Percentiles rank a stretch among this genome's conserved stretches.
These are phyloP conservation scores for Triops longicaudatus DNA, from an alignment of 1,140 invertebrate species.

Conservation along the genomic window DNA sequence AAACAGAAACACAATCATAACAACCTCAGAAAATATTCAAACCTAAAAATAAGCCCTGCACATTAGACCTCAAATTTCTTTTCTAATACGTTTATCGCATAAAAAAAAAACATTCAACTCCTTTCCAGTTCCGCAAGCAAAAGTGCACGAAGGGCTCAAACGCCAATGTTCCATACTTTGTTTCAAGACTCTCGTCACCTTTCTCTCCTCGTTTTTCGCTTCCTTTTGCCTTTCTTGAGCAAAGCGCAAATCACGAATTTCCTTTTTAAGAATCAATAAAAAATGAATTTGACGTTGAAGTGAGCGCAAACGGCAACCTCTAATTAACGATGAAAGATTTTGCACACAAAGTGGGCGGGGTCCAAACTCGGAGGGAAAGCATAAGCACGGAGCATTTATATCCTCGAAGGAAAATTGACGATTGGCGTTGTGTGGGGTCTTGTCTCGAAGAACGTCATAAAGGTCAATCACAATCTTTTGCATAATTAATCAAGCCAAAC, in stretches of 20 bases:
- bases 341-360: slow-evolving; percentile 9
- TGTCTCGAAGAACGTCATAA: neutral
- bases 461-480: slow-evolving; percentile 12
- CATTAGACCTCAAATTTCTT: too few species aligned
- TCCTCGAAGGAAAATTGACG: neutral
- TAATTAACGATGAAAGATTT: slow-evolving; percentile 16
- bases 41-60: neutral
- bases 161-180: too few species aligned
- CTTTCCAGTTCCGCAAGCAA: too few species aligned
- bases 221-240: neutral
- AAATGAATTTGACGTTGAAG: neutral
- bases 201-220: neutral
- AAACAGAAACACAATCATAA: slow-evolving; percentile 8
- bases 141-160: too few species aligned
- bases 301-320: slow-evolving; percentile 10
- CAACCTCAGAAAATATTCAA: neutral
- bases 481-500: slow-evolving; percentile 12
- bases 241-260: neutral
- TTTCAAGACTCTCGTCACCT: too few species aligned
- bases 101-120: too few species aligned
- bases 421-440: slow-evolving; percentile 1
- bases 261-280: slow-evolving; percentile 4
- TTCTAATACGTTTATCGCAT: too few species aligned
- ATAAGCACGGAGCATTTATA: slow-evolving; percentile 11
- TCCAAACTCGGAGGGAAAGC: neutral